Percentiles rank a stretch among this genome's conserved stretches.
Conservation (phyloP, 2,797 vertebrate species). For the Anguilla obscura region DNA sequence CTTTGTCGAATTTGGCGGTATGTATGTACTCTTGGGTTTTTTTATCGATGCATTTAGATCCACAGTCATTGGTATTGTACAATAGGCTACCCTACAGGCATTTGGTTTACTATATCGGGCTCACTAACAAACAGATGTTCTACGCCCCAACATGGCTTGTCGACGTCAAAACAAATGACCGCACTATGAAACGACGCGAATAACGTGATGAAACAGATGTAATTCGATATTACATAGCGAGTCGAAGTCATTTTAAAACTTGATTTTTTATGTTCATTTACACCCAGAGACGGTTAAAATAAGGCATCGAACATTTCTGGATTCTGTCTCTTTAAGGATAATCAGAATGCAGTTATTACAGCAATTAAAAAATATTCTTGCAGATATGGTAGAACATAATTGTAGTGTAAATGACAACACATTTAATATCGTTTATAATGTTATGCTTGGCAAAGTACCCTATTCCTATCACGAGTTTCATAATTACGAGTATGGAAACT, state of each 20-base stretch:
- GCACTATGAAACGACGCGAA: not conserved
- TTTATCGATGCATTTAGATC: not conserved
- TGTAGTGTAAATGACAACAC: too few relatives aligned
- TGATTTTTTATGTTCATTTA: not conserved
- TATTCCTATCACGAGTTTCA: not conserved
- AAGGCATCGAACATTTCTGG: too few relatives aligned
- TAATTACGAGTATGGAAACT: not conserved
- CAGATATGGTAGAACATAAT: too few relatives aligned
- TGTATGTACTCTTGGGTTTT: not conserved
- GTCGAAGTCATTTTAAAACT: not conserved
- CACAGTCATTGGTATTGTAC: not conserved
- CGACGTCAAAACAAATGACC: not conserved
- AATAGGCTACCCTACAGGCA: not conserved
- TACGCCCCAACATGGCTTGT: not conserved
- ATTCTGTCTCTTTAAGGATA: too few relatives aligned
- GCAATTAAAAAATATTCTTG: too few relatives aligned
- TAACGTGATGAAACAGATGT: not conserved
- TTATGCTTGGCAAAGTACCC: not conserved
- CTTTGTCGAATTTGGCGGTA: not conserved
- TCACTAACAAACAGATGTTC: not conserved
- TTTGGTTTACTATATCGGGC: not conserved
- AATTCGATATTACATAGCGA: not conserved
- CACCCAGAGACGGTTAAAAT: not conserved
- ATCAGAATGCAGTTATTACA: too few relatives aligned
- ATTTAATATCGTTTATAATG: too few relatives aligned